Evolutionary conservation across 2,113 vertebrate species (phyloP), one percentile per base, ranked within the genome.

Genomic region (Crocuta crocuta): DNA sequence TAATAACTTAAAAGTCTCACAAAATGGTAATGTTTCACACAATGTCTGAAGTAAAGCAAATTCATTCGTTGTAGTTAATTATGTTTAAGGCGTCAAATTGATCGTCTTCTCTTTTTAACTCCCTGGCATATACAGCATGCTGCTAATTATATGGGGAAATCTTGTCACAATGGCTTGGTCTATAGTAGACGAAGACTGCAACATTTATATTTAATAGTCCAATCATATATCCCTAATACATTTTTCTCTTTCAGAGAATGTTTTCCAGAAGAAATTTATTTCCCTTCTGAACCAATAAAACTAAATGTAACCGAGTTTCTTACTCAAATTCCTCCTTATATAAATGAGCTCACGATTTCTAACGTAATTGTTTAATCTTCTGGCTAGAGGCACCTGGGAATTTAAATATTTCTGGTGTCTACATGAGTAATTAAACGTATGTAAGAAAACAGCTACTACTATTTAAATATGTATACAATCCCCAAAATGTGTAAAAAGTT

Each of bases 1-100:
- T 89, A 87, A 31, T 94, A 93, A 90, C 17, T 35, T 88, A 61
- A 85, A 84, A 10, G 7, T 88, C 39, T 76, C 21, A 80, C 19
- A 71, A 95, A 88, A 94, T 81, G 24, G 23, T 93, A 91, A 73
- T n/a, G 13, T 82, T 81, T 79, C 24, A n/a, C 35, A 78, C 2
- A 71, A 53, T 84, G 94, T 76, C 81, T 81, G 50, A 84, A 90
- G 82, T 39, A 92, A 91, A 92, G 35, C 23, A 94, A 97, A 96
- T 91, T 83, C 31, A 86, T 76, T 76, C 8, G 78, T 89, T 91
- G 48, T 61, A 88, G 43, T 78, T 89, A 95, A 95, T 81, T 96
- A 61, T 91, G 33, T 96, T 89, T 89, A 94, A 93, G 35, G 3
- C 0, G 63, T 82, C 11, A 70, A 89, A 80, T 28, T 28, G 26